Conservation (phyloP, 2,113 vertebrate species). For the Cyprinus carpio region DNA sequence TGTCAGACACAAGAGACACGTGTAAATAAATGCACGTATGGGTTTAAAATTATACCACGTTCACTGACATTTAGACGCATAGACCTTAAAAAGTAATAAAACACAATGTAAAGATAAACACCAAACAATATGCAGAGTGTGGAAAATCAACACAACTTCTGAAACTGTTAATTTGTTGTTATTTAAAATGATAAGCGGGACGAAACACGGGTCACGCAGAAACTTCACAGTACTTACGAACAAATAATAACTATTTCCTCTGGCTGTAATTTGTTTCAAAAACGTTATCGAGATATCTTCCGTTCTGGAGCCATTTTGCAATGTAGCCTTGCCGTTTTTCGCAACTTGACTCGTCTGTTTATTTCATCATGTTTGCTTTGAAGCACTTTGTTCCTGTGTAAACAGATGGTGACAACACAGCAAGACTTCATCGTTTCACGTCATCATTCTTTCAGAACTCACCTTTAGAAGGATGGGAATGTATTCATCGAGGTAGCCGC, state of each 20-base stretch:
- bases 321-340: neutral
- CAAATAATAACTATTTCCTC: neutral
- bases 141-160: too few species aligned
- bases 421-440: conserved; percentile 59
- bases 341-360: conserved; percentile 18
- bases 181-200: too few species aligned
- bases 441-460: conserved; percentile 60
- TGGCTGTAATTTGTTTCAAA: neutral
- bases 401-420: conserved; percentile 72
- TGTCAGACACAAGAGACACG: too few species aligned
- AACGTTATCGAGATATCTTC: neutral
- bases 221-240: conserved; percentile 6
- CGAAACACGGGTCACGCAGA: neutral
- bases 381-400: conserved; percentile 24
- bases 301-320: neutral
- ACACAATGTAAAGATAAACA: too few species aligned
- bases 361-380: conserved; percentile 10
- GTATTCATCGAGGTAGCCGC: conserved; percentile 30
- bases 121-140: too few species aligned
- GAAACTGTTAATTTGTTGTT: too few species aligned
- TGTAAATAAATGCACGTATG: too few species aligned
- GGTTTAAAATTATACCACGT: too few species aligned
- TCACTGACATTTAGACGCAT: too few species aligned
- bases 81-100: too few species aligned
- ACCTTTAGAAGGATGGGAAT: neutral